Conservation (phyloP, 2,797 vertebrate genomes). For the Capromys pilorides region DNA sequence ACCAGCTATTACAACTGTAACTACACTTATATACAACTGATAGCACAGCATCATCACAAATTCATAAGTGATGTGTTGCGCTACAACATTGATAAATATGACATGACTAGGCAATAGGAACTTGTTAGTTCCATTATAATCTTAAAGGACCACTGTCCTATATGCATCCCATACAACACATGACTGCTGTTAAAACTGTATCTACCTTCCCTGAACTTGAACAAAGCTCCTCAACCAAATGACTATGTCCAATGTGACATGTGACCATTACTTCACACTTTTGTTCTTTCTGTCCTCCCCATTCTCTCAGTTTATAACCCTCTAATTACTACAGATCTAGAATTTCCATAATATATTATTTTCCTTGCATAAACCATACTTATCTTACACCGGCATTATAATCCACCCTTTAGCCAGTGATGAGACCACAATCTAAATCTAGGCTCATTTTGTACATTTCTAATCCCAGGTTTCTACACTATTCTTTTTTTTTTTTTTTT, state of each 20-base stretch:
- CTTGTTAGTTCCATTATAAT: background rate
- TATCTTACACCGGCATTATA: background rate
- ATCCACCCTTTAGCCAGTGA: too few relatives aligned
- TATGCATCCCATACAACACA: background rate
- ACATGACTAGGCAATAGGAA: background rate
- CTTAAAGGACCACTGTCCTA: background rate
- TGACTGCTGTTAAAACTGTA: conserved; percentile 14
- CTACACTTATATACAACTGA: background rate
- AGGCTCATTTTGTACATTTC: too few relatives aligned
- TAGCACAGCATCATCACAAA: background rate
- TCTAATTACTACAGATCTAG: background rate
- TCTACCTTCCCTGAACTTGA: background rate
- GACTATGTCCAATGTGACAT: background rate
- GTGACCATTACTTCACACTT: background rate
- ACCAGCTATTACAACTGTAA: background rate
- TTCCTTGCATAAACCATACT: background rate
- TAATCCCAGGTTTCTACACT: too few relatives aligned
- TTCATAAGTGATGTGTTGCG: background rate
- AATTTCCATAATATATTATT: background rate
- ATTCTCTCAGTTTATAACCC: background rate
- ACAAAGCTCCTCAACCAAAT: background rate
- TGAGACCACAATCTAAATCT: too few relatives aligned
- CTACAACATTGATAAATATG: background rate
- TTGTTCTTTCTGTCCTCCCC: background rate
- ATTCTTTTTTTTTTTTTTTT: too few relatives aligned